Evolutionary conservation across 1,140 invertebrate species (phyloP).

Genomic region (Lepidurus apus): DNA sequence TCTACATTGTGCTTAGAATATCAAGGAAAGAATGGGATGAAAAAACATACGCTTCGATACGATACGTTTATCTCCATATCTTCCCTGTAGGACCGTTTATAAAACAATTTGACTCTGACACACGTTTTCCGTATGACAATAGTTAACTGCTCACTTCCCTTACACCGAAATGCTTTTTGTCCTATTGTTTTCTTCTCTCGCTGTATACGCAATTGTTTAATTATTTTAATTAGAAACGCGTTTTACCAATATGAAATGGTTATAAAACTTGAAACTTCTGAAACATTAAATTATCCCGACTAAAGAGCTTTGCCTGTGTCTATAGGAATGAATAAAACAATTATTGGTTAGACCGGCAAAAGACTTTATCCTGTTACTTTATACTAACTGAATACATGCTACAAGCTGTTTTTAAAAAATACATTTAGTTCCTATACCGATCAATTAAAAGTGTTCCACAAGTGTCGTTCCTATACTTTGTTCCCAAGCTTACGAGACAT

Average conservation of each 20-base stretch:
- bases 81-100: neutral
- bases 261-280: neutral
- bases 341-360: no score
- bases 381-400: no score
- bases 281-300: neutral
- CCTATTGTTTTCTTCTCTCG: neutral
- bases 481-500: no score
- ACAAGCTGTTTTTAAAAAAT: no score
- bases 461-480: no score
- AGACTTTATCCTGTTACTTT: no score
- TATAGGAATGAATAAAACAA: neutral
- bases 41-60: neutral
- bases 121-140: neutral
- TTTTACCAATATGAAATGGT: neutral
- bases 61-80: neutral
- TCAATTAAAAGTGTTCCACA: no score
- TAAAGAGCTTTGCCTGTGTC: neutral
- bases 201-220: neutral
- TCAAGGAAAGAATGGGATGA: neutral
- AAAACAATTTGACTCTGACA: neutral
- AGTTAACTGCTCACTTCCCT: constrained; percentile 3
- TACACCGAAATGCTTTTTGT: neutral
- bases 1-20: neutral
- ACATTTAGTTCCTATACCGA: no score
- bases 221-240: neutral